Percentiles rank a stretch among this genome's conserved stretches.
phyloP scores from a whole-genome alignment of 2,113 vertebrate genomes.

The Speoplatyrhinus poulsoni region DNA sequence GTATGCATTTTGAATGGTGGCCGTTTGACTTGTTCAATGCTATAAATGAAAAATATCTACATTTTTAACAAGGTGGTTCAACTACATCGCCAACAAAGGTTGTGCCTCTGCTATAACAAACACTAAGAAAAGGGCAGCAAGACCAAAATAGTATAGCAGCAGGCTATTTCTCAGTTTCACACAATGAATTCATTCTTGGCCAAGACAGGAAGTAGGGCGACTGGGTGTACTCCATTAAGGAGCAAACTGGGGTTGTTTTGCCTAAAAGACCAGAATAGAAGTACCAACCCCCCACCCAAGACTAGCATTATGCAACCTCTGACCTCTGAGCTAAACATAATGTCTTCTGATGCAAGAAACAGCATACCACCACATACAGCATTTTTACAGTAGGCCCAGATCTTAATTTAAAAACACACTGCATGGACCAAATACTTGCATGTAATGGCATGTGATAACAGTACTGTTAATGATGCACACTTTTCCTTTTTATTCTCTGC shows the following conservation, averaged over 20 bases:
- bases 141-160: not conserved
- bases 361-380: not conserved
- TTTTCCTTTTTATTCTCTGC: not conserved
- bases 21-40: too few species aligned
- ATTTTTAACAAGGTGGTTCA: too few species aligned
- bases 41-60: too few species aligned
- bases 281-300: not conserved
- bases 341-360: not conserved
- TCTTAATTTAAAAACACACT: not conserved
- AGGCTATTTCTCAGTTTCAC: not conserved
- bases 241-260: slow-evolving; percentile 4
- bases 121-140: not conserved
- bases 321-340: slow-evolving; percentile 57
- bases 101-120: not conserved
- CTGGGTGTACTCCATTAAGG: not conserved
- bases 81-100: too few species aligned
- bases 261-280: slow-evolving; percentile 49
- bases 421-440: not conserved
- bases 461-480: not conserved
- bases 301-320: slow-evolving; percentile 35
- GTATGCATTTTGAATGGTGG: too few species aligned
- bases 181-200: not conserved
- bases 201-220: not conserved
- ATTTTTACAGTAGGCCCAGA: not conserved
- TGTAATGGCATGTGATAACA: not conserved